Percentiles rank a stretch among this genome's conserved stretches.
Conservation (phyloP, 2,113 vertebrate species). For the Numida meleagris region DNA sequence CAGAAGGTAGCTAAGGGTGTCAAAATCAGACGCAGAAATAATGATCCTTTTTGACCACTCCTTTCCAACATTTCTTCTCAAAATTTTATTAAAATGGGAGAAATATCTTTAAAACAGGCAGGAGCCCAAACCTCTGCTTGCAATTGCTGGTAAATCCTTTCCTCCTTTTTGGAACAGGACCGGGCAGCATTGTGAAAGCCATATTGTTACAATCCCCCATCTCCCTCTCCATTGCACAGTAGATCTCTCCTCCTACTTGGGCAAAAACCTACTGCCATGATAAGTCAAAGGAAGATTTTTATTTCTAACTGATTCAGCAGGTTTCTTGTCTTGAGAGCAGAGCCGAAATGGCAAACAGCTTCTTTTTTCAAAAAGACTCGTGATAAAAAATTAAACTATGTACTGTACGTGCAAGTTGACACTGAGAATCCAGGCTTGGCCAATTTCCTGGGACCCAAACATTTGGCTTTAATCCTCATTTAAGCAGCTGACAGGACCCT, state of each 20-base stretch:
- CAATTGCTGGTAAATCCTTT: constrained; percentile 6
- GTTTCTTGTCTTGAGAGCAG: constrained; percentile 20
- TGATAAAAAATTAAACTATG: constrained; percentile 55
- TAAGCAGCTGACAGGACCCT: constrained; percentile 12
- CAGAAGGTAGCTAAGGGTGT: background rate
- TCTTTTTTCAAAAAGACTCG: background rate
- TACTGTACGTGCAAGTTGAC: constrained; percentile 53
- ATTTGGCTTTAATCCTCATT: constrained; percentile 44
- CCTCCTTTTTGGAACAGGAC: background rate
- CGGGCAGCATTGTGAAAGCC: background rate
- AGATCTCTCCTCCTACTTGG: background rate
- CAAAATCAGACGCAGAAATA: constrained; percentile 29
- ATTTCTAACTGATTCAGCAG: constrained; percentile 55
- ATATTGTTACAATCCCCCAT: background rate
- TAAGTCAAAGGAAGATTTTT: constrained; percentile 48
- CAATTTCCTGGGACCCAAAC: constrained; percentile 53
- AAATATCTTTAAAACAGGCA: constrained; percentile 19
- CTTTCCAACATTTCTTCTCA: constrained; percentile 27
- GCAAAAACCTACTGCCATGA: background rate
- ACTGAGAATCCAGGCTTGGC: constrained; percentile 40
- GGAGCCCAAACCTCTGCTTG: background rate
- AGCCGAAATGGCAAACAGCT: constrained; percentile 46
- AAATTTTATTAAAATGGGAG: constrained; percentile 61
- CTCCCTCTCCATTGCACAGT: background rate
- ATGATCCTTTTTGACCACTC: constrained; percentile 22